Conservation (phyloP, 2,113 vertebrate genomes). For the Hydropotes inermis region DNA sequence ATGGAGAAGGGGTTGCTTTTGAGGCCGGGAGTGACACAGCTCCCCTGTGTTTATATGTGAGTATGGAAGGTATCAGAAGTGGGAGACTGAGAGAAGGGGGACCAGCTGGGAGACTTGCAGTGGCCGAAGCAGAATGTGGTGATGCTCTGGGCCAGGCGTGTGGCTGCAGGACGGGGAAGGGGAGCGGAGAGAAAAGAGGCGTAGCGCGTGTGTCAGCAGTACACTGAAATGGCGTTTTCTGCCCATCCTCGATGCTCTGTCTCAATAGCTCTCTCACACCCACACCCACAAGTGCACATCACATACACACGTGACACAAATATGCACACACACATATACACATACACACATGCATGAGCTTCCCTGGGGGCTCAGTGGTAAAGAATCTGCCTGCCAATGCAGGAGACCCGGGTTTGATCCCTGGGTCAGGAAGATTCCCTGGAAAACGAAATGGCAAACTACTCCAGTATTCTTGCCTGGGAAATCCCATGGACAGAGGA, state of each 20-base stretch:
- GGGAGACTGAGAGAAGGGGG: not conserved
- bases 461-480: not conserved
- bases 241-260: not conserved
- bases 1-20: not conserved
- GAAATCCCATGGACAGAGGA: not conserved
- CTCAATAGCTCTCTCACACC: not conserved
- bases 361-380: not conserved
- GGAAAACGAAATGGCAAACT: not conserved
- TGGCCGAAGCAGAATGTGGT: not conserved
- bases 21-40: not conserved
- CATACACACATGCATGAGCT: not conserved
- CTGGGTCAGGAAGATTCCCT: not conserved
- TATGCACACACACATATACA: no score
- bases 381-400: not conserved
- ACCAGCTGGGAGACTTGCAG: not conserved
- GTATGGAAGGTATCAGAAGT: not conserved
- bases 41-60: not conserved
- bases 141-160: not conserved
- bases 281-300: not conserved
- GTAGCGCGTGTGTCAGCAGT: fast-evolving
- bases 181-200: not conserved
- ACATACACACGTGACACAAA: not conserved
- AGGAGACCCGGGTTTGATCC: fast-evolving
- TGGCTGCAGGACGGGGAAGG: not conserved
- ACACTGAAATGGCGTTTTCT: not conserved